Evolutionary conservation across 2,797 vertebrate species (phyloP), one percentile per base, ranked within the genome.

Genomic region (Mionectes olivaceus): DNA sequence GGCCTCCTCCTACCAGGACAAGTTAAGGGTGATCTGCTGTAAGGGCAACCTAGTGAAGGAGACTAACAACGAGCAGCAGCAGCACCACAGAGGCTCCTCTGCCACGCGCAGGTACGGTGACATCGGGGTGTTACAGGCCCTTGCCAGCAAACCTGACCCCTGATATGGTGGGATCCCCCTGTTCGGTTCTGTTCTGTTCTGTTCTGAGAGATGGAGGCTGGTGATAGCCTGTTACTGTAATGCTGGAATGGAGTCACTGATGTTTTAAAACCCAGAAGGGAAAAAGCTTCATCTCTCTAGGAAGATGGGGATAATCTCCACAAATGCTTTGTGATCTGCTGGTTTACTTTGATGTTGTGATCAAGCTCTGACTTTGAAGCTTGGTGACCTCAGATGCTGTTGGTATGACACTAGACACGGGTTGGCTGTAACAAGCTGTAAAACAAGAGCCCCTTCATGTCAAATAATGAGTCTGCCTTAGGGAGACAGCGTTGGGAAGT

Each of bases 1-100:
- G 98, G 99, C 99, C 17, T 99, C 99, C 13, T 99, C 99, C 35
- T 99, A 99, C 97, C 99, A 99, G 97, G 99, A 99, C 97, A 99
- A 99, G 95, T 95, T 99, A 68, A 97, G 99, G 91, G 98, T 99
- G 84, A 99, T 99, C 91, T 99, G 99, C 98, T 99, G 99, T 94
- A 99, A 99, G 91, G 99, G 99, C 87, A 99, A 99, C 93, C 98
- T 99, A n/a, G 98, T 99, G 77, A 99, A 99, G 98, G 96, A 99
- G 98, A 96, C 98, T 27, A 85, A 98, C 97, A 96, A 97, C 0
- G 99, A 99, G 68, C 98, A 99, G 68, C 98, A 77, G 44, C 98
- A 99, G 70, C 98, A 99, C 94, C 98, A 99, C 97, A 97, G 98
- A 24, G 98, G 97, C 30, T 98, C 99, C 52, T 98, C 98, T 78